Conservation (phyloP, 2,888 invertebrate species). For the Aphodius sticticus region DNA sequence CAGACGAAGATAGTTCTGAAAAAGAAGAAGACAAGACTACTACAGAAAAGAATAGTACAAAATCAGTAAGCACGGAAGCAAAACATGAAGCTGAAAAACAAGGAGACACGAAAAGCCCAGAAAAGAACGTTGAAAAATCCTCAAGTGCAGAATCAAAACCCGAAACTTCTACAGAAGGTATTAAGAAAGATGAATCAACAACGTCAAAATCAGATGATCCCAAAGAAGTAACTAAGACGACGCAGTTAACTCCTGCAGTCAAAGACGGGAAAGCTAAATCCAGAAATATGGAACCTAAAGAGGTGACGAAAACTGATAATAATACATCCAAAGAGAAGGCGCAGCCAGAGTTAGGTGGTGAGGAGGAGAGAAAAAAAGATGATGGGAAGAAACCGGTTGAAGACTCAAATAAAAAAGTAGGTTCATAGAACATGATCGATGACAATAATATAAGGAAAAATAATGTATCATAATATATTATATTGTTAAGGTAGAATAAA, state of each 20-base stretch:
- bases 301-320: not conserved
- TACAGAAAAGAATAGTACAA: not conserved
- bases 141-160: not conserved
- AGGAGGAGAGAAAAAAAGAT: conserved; percentile 16
- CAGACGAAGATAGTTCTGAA: not conserved
- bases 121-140: not conserved
- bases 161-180: not conserved
- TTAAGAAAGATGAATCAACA: not conserved
- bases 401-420: not conserved
- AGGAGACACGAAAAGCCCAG: not conserved
- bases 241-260: not conserved
- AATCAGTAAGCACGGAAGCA: not conserved
- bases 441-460: not conserved
- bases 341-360: conserved; percentile 5
- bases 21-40: not conserved
- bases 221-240: not conserved
- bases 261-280: not conserved
- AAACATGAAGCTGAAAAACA: not conserved
- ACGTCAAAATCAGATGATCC: not conserved
- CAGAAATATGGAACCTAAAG: not conserved
- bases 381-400: conserved; percentile 10
- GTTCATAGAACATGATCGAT: not conserved
- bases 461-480: not conserved
- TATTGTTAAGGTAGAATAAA: not conserved
- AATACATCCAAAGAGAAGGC: not conserved